Base-by-base conservation (phyloP, 2,113 vertebrate genomes). In the Protobothrops mucrosquamatus region DNA sequence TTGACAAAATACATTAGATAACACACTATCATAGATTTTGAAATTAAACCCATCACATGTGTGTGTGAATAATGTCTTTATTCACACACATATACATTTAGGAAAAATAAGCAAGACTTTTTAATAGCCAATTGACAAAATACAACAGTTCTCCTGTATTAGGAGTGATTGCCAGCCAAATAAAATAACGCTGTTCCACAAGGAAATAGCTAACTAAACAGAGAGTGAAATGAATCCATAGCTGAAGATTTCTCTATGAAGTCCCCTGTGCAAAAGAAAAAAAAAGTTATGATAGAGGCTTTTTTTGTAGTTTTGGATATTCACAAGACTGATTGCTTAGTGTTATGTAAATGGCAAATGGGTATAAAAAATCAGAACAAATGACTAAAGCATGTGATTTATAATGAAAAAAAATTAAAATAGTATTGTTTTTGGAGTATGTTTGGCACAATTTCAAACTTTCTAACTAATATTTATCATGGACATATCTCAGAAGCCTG, bases 181-280 rank as follows among this genome's bases (percentile, higher is more conserved):
- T 98, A 98, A 99, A 99, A 99, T 97, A 99, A 95, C 96, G 93
- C 92, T 95, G 97, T 97, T 98, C 97, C 98, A 98, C 96, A 97
- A 98, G 98, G 98, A 99, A 98, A 98, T 96, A 97, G 97, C 97
- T 97, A 96, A 97, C 97, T 97, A 98, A 99, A 99, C 98, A 99
- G 98, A 97, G 97, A 97, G 95, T 90, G 97, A 97, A 97, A 98
- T 98, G 98, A 98, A 98, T 98, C 97, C 97, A 94, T 94, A 95
- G 93, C 94, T 97, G 97, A 97, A 95, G 97, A 97, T 97, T 98
- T 98, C 98, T 98, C 98, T 97, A 95, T 96, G 94, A 97, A 96
- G 96, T 98, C 98, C 97, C 97, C 91, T 92, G 96, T 98, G 97
- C 97, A 96, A 97, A 92, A 97, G 97, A 96, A 97, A 93, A 97